Evolutionary conservation across 2,888 invertebrate species (phyloP), one percentile per base, ranked within the genome.

Genomic region (Cerceris ruficornis): DNA sequence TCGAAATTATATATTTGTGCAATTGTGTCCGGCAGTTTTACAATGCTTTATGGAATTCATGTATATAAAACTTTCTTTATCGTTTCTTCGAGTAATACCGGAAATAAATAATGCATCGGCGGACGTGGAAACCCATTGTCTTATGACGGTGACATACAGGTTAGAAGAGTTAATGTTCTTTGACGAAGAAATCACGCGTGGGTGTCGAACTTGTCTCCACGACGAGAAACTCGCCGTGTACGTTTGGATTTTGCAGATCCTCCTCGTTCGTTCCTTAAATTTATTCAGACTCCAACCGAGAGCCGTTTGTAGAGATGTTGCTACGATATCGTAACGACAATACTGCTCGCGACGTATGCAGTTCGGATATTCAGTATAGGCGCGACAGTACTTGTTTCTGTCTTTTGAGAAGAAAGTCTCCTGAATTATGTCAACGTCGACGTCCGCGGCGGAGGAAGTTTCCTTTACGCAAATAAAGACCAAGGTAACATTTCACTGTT

Each of bases 321-420:
- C 50, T 73, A 43, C 43, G 67, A 73, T 58, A 73, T 62, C 54
- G 73, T 62, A 73, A 64, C 57, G 49, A 54, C 62, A 59, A 52
- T 68, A 52, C 58, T 13, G 54, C 50, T 54, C 15, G 15, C 2
- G 28, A 59, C 41, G 46, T 49, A 15, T 50, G 49, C 52, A 28
- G 50, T 67, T 55, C 49, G 14, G 43, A 50, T 15, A 28, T 28
- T 28, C 28, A 11, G 9, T 62, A 14, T 11, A 39, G 50, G 41
- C 50, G n/a, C 58, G 42, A 42, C 41, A 57, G 13, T 43, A 68
- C 43, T 73, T 62, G 46, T 62, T 14, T 49, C 61, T 41, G 42
- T 57, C 62, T 61, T 68, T n/a, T 39, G 28, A 62, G 62, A 43
- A 8, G 68, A 58, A 62, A 68, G 49, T 61, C 50, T 57, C 14